A percentile compares a stretch with the other conserved stretches of the same genome.
phyloP scores from a whole-genome alignment of 2,797 vertebrate species.

The Mus minutoides region DNA sequence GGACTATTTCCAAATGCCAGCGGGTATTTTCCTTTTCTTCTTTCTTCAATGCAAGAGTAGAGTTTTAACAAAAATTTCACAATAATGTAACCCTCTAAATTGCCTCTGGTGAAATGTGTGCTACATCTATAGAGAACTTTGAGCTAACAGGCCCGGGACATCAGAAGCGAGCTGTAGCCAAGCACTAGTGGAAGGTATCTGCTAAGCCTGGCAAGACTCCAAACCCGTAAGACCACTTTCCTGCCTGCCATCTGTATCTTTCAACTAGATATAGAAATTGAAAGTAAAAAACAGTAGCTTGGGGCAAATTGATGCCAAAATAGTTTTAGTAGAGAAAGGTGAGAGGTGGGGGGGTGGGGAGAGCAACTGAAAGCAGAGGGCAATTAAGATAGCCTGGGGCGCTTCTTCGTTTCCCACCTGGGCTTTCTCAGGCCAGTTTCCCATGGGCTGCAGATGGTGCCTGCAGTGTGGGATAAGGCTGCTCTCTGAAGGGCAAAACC shows the following conservation, averaged over 20 bases:
- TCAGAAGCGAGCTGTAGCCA: background rate
- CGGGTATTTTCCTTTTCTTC: background rate
- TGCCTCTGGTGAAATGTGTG: background rate
- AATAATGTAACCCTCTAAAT: background rate
- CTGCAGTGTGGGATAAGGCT: background rate
- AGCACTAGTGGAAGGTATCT: background rate
- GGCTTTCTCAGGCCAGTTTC: background rate
- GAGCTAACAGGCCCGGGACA: background rate
- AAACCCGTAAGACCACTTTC: constrained; percentile 19
- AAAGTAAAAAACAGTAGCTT: constrained; percentile 52
- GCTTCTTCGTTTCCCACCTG: constrained; percentile 70
- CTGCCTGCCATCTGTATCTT: background rate
- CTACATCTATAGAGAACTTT: background rate
- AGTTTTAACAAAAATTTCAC: constrained; percentile 17
- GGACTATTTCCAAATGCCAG: background rate
- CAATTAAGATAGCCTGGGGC: constrained; percentile 12
- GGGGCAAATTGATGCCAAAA: constrained; percentile 24
- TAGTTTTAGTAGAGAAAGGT: constrained; percentile 9
- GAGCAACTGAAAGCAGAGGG: background rate
- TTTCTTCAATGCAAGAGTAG: background rate
- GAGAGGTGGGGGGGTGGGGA: background rate
- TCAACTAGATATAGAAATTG: constrained; percentile 58
- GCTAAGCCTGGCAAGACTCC: background rate
- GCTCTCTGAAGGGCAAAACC: constrained; percentile 55
- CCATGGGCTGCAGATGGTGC: constrained; percentile 66